Evolutionary conservation across 2,888 invertebrate genomes (phyloP).

Genomic region (Eupeodes luniger): DNA sequence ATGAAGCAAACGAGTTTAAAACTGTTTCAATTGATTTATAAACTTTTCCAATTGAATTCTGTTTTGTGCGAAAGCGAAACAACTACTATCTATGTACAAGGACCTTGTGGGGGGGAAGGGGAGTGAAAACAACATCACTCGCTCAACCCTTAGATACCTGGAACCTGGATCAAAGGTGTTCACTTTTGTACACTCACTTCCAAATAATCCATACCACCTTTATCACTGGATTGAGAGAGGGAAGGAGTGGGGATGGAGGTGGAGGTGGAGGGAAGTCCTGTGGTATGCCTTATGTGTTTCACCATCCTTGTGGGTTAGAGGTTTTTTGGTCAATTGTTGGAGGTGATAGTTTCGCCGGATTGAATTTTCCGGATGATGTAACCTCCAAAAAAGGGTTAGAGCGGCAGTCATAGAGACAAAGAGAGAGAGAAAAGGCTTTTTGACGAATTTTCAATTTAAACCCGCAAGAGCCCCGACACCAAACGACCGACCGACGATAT

Average conservation of each 20-base stretch:
- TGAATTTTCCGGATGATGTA: constrained; percentile 72
- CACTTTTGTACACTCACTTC: neutral
- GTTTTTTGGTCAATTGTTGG: constrained; percentile 68
- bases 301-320: constrained; percentile 50
- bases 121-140: neutral
- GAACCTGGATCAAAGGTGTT: constrained; percentile 16
- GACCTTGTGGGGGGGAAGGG: too few relatives aligned
- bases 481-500: constrained; percentile 15
- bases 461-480: constrained; percentile 39
- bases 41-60: constrained; percentile 74
- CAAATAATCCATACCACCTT: neutral
- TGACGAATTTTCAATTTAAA: constrained; percentile 70
- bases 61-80: constrained; percentile 35
- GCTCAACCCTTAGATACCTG: neutral
- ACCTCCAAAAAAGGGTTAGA: constrained; percentile 16
- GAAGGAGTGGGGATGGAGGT: too few relatives aligned
- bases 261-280: constrained; percentile 1
- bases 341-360: constrained; percentile 74
- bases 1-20: constrained; percentile 65
- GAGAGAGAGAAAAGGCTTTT: constrained; percentile 47
- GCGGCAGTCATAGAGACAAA: neutral
- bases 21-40: constrained; percentile 75
- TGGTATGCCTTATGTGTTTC: constrained; percentile 37
- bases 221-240: too few relatives aligned
- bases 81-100: neutral